phyloP scores from a whole-genome alignment of 1,140 invertebrate species.

The Caenorhabditis brenneri region DNA sequence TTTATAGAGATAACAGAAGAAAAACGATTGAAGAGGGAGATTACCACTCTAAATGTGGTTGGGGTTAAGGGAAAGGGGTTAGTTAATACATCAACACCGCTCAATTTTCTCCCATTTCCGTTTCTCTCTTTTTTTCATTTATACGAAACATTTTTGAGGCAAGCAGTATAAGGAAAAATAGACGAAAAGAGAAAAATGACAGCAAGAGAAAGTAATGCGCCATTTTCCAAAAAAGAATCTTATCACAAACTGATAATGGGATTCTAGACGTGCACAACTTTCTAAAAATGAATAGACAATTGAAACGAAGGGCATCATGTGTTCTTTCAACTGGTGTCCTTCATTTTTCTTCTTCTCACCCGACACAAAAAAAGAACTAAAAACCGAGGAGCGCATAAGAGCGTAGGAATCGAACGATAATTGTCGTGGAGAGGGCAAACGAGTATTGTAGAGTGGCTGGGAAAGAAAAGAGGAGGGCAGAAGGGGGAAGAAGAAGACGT shows the following conservation, averaged over 20 bases:
- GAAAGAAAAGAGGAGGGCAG: background rate
- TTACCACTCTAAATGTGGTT: background rate
- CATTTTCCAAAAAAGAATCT: background rate
- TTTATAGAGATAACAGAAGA: background rate
- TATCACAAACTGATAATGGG: constrained; percentile 7
- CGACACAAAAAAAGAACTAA: background rate
- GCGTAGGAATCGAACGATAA: constrained; percentile 15
- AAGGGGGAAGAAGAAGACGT: background rate
- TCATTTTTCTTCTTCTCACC: background rate
- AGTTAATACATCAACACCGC: background rate
- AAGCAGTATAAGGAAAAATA: background rate
- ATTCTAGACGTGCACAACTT: constrained; percentile 21
- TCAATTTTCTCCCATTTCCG: background rate
- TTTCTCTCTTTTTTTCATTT: background rate
- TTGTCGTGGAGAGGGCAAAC: constrained; percentile 16
- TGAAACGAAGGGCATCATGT: background rate
- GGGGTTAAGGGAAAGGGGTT: background rate
- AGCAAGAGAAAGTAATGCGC: background rate
- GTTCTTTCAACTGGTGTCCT: background rate
- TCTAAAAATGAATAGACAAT: background rate
- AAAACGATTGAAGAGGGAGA: background rate
- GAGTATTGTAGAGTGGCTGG: constrained; percentile 19
- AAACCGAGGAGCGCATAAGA: background rate
- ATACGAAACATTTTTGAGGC: background rate
- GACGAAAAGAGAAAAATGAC: background rate